A percentile compares a stretch with the other conserved stretches of the same genome.
Conservation (phyloP, 2,888 invertebrate species). For the Leptogaster cylindrica region DNA sequence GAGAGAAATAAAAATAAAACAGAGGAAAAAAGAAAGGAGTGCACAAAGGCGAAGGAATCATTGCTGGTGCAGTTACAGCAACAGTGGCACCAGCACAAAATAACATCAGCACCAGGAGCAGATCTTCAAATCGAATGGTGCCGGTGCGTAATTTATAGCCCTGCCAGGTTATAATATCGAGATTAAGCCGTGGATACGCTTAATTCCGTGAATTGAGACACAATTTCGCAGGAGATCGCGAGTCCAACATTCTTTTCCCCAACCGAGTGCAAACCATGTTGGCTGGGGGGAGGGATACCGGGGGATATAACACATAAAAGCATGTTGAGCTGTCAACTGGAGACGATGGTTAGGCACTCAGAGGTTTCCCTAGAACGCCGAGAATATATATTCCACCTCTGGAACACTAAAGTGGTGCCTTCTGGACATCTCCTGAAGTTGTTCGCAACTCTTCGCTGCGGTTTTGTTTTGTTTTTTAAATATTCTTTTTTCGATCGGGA, state of each 20-base stretch:
- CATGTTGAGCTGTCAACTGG: conserved; percentile 33
- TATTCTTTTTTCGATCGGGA: conserved; percentile 28
- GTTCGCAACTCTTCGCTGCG: conserved; percentile 23
- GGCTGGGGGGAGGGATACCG: no score
- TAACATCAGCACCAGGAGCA: conserved; percentile 12
- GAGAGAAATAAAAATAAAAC: conserved; percentile 1
- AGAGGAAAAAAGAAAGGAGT: no score
- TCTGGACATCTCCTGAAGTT: conserved; percentile 36
- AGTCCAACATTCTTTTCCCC: not conserved
- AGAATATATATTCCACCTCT: conserved; percentile 24
- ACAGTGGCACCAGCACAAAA: conserved; percentile 19
- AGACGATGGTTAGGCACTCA: conserved; percentile 35
- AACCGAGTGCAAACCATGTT: no score
- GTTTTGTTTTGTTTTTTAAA: no score
- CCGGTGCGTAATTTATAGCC: conserved; percentile 43
- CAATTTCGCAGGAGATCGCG: conserved; percentile 31
- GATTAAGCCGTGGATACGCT: conserved; percentile 40
- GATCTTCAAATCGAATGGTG: conserved; percentile 36
- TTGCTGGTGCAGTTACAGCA: not conserved
- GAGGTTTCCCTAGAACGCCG: conserved; percentile 24
- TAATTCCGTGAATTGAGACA: conserved; percentile 44
- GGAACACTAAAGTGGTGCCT: conserved; percentile 38
- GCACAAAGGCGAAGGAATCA: not conserved
- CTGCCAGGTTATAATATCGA: conserved; percentile 40
- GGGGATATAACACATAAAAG: conserved; percentile 27